A percentile compares a stretch with the other conserved stretches of the same genome.
Evolutionary conservation across 2,888 invertebrate genomes (phyloP).

Genomic region (Ophioninae sp.): DNA sequence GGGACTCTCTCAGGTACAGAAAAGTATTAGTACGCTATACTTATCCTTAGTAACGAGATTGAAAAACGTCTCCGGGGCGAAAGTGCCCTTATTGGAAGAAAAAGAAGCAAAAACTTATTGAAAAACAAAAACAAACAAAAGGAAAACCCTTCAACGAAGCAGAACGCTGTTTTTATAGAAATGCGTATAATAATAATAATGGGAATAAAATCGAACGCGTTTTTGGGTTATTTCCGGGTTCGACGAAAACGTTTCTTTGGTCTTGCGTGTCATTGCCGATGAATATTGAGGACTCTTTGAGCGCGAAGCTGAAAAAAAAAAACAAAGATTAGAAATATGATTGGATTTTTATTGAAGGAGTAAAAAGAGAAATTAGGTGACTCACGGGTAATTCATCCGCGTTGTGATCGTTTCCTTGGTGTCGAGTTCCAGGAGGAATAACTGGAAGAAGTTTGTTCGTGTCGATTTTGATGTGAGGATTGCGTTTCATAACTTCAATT

Average conservation of each 20-base stretch:
- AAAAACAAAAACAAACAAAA: not conserved
- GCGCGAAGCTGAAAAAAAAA: conserved; percentile 41
- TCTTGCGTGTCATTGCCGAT: conserved; percentile 19
- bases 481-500: conserved; percentile 73
- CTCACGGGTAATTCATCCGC: conserved; percentile 66
- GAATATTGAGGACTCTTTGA: conserved; percentile 28
- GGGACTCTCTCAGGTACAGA: conserved; percentile 32
- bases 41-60: conserved; percentile 9
- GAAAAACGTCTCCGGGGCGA: conserved; percentile 13
- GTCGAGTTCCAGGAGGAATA: conserved; percentile 65
- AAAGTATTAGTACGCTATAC: conserved; percentile 3
- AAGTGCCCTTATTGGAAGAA: not conserved
- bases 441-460: conserved; percentile 70
- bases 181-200: not conserved
- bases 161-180: not conserved
- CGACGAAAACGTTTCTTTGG: not conserved
- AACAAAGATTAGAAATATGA: not conserved
- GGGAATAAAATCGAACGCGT: not conserved
- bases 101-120: not conserved
- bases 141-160: not conserved
- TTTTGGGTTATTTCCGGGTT: not conserved
- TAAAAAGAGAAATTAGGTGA: not conserved
- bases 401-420: conserved; percentile 64
- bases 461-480: conserved; percentile 78
- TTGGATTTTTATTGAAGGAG: not conserved